Evolutionary conservation across 2,797 vertebrate genomes (phyloP), one percentile per base, ranked within the genome.

Genomic region (Phrynocephalus forsythii): DNA sequence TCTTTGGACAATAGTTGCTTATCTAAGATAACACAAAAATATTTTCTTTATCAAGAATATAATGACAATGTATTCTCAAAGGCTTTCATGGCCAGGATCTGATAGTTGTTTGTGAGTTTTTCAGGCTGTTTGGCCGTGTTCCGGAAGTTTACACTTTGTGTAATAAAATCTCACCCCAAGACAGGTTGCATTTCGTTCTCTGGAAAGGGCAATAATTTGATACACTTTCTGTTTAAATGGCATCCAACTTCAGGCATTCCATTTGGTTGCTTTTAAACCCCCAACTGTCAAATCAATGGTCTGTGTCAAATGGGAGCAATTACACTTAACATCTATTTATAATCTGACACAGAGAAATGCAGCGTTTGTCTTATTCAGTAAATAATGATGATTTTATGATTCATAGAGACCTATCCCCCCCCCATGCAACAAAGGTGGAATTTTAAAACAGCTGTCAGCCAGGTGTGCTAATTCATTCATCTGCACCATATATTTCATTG

Each of bases 301-400:
- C 60, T 84, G 60, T 52, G 63, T 76, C 79, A 24, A 82, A 52
- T 77, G 60, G 88, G 44, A 80, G 79, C 50, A 1, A 92, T 91
- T 56, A 87, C 50, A 1, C 91, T 91, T 56, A 87, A 24, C 87
- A 73, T 81, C 84, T 84, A 48, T 90, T 90, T 91, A 87, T 88
- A 91, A 92, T 69, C 71, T 90, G 60, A 48, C 38, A 76, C 38
- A 88, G 91, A 91, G 86, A 48, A 82, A 82, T 68, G 50, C 26
- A 44, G 30, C 63, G 69, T 38, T 33, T 50, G 7, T 18, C 44
- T 85, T 56, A 24, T 60, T 44, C 38, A 67, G n/a, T 18, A 9
- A 84, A 1, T 86, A 91, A 82, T 67, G 20, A 11, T 50, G 24
- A 71, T 44, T 30, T n/a, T 71, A 33, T 56, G 48, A 24, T 18